Evolutionary conservation across 2,888 invertebrate genomes (phyloP).

Genomic region (Odontothrips loti): DNA sequence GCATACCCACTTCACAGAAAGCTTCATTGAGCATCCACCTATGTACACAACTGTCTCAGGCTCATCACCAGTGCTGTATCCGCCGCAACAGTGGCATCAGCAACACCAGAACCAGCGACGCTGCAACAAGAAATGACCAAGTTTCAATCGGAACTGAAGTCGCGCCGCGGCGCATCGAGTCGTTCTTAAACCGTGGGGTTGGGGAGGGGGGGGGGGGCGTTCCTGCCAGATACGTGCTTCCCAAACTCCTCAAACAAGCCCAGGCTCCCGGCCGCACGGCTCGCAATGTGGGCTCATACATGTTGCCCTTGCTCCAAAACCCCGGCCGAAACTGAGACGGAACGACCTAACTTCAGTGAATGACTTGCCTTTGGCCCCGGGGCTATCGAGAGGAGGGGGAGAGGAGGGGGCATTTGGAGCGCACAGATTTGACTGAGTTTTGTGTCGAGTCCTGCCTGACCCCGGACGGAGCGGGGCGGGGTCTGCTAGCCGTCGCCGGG

Average conservation of each 20-base stretch:
- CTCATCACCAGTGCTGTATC: too few species aligned
- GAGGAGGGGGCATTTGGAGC: not conserved
- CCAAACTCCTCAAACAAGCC: too few species aligned
- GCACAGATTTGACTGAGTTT: not conserved
- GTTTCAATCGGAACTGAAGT: not conserved
- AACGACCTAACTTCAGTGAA: conserved; percentile 1
- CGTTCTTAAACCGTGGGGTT: not conserved
- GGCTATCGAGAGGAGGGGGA: not conserved
- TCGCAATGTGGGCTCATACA: too few species aligned
- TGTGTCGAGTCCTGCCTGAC: not conserved
- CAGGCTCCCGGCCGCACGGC: too few species aligned
- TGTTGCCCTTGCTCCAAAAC: not conserved
- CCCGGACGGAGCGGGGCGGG: not conserved
- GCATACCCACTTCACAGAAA: not conserved
- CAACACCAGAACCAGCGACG: not conserved
- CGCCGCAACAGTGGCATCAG: not conserved
- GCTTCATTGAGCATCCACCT: conserved; percentile 6
- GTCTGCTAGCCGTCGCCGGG: not conserved
- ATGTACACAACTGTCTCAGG: not conserved
- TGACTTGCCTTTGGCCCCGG: not conserved
- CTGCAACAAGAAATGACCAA: not conserved
- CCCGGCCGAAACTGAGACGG: conserved; percentile 1
- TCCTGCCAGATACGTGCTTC: not conserved
- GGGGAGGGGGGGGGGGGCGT: not conserved
- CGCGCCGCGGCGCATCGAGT: too few species aligned